Percentiles rank a stretch among this genome's conserved stretches.
These are phyloP conservation scores for Hoplostethus atlanticus DNA, from an alignment of 2,797 vertebrate genomes.

Conservation along the genomic window DNA sequence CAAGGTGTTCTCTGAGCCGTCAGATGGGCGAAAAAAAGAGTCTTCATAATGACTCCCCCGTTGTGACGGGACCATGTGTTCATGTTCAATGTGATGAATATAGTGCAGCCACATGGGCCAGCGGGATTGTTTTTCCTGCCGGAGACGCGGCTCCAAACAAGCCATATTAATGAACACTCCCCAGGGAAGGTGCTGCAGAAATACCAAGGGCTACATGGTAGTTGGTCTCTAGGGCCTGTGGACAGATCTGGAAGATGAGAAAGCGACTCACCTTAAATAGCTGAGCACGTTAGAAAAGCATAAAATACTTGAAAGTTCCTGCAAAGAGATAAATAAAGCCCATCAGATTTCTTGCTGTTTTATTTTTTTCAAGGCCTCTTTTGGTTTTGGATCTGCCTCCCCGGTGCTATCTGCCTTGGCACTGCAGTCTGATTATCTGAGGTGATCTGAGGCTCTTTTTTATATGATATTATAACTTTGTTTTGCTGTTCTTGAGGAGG, in stretches of 20 bases:
- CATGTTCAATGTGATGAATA: slow-evolving; percentile 78
- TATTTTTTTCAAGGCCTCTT: not conserved
- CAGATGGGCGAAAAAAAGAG: slow-evolving; percentile 41
- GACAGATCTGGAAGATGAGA: slow-evolving; percentile 34
- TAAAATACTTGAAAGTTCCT: not conserved
- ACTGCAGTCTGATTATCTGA: not conserved
- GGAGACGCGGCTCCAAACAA: slow-evolving; percentile 70
- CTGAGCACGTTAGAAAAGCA: not conserved
- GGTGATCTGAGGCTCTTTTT: not conserved
- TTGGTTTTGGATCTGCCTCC: slow-evolving; percentile 3
- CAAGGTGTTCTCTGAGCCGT: slow-evolving; percentile 68
- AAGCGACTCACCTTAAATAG: slow-evolving; percentile 1
- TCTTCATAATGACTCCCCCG: slow-evolving; percentile 64
- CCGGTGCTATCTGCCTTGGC: not conserved
- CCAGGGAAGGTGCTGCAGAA: slow-evolving; percentile 37
- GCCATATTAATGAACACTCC: slow-evolving; percentile 71
- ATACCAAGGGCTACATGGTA: slow-evolving; percentile 26
- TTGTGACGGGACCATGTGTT: slow-evolving; percentile 75
- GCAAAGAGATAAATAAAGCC: not conserved
- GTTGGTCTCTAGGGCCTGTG: slow-evolving; percentile 33
- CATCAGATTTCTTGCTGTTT: not conserved
- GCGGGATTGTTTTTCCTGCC: slow-evolving; percentile 69
- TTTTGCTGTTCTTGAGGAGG: not conserved
- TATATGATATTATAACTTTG: not conserved
- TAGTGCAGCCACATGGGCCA: slow-evolving; percentile 74